phyloP scores from a whole-genome alignment of 2,113 vertebrate species.

The Cyanoliseus patagonus region DNA sequence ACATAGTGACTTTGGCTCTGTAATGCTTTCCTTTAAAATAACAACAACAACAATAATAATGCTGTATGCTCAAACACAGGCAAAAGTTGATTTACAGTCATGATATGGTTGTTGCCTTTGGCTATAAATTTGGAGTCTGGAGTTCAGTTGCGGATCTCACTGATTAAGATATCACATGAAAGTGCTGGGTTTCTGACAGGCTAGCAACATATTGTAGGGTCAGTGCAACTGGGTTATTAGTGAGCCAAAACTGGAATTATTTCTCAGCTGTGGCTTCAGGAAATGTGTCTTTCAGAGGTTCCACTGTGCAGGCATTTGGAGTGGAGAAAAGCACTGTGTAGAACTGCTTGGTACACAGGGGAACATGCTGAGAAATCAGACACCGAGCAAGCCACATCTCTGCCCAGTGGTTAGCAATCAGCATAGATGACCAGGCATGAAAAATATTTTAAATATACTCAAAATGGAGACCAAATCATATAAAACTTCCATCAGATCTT shows the following conservation, averaged over 20 bases:
- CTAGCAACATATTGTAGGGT: background rate
- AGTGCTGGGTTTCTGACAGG: background rate
- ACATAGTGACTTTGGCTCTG: constrained; percentile 25
- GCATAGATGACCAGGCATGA: background rate
- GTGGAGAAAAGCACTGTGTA: background rate
- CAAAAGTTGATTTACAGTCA: background rate
- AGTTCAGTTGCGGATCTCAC: background rate
- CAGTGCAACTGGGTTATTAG: background rate
- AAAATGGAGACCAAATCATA: background rate
- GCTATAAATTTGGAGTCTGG: background rate
- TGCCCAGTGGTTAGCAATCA: background rate
- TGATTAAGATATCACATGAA: background rate
- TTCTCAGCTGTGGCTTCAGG: background rate
- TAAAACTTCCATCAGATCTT: background rate
- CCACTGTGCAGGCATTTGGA: background rate
- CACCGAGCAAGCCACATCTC: background rate
- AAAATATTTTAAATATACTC: background rate
- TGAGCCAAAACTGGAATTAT: background rate
- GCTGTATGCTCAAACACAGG: background rate
- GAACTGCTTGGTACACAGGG: background rate
- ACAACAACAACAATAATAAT: background rate
- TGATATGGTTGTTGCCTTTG: constrained; percentile 36
- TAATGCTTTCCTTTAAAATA: background rate
- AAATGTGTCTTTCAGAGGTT: background rate
- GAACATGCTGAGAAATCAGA: background rate